Evolutionary conservation across 2,797 vertebrate species (phyloP).

Genomic region (Micrastur ruficollis): DNA sequence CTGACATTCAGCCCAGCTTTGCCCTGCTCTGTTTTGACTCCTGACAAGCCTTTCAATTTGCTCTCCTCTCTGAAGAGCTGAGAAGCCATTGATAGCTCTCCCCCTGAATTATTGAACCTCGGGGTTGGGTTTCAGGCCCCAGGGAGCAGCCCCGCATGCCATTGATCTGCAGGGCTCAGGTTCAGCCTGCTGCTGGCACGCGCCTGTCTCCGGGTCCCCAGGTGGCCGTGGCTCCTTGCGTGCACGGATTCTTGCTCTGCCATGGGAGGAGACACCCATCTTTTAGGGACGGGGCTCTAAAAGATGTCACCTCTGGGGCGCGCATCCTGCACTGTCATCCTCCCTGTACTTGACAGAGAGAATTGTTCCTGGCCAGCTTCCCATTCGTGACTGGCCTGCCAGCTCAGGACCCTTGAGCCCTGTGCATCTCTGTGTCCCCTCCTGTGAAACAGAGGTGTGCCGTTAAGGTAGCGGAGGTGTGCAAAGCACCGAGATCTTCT

Average conservation of each 20-base stretch:
- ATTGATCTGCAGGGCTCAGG: conserved; percentile 63
- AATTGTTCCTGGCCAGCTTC: not conserved
- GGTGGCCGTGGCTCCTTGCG: not conserved
- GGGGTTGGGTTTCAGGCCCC: conserved; percentile 78
- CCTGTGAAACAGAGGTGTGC: not conserved
- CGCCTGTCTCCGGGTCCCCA: not conserved
- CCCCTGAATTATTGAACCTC: conserved; percentile 84
- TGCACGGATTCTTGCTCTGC: not conserved
- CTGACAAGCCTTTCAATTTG: conserved; percentile 95
- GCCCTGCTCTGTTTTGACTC: conserved; percentile 85
- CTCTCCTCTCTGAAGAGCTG: conserved; percentile 85
- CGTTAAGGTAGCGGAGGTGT: fast-evolving
- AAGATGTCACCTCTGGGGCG: not conserved
- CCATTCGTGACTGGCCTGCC: not conserved
- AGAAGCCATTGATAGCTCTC: conserved; percentile 84
- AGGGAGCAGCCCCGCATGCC: conserved; percentile 29
- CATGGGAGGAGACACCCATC: not conserved
- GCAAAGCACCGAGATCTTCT: not conserved
- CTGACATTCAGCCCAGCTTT: conserved; percentile 72
- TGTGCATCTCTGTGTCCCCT: not conserved
- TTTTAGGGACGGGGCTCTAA: not conserved
- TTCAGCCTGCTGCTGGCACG: conserved; percentile 55
- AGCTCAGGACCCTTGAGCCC: not conserved
- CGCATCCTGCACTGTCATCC: not conserved
- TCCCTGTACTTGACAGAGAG: not conserved